Evolutionary conservation across 2,113 vertebrate genomes (phyloP), one percentile per base, ranked within the genome.

Genomic region (Cololabis saira): DNA sequence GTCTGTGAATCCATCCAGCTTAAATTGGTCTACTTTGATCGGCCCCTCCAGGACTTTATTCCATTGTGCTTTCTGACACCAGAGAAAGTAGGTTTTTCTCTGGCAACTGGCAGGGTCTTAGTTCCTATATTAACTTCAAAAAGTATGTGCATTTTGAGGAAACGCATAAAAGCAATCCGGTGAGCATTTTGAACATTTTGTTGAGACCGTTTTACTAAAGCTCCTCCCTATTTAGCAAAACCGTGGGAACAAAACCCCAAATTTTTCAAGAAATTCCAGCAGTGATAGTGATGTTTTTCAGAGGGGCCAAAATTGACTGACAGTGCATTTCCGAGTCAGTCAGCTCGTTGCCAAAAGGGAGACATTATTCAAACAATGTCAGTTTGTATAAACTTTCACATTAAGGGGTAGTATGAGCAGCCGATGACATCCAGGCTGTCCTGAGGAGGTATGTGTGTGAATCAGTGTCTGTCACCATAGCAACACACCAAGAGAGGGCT

Each of bases 381-480:
- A 54, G 56, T 60, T 59, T 80, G 66, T 22, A 30, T 63, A 66
- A 76, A 81, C 69, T 72, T 72, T 80, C 14, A 55, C 60, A 69
- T 70, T 68, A 37, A 81, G 65, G 44, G 69, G 42, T 12, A 50
- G 40, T 58, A 59, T 60, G 21, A 79, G 68, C 13, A 53, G 43
- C 54, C 61, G 44, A 67, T 60, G 55, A 71, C n/a, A 64, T 63
- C 41, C 58, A 62, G 59, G 27, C 37, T 62, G 50, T 60, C 69
- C 59, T 72, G 43, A 52, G 21, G 60, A 70, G 48, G 47, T 63
- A 41, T 61, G 56, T 43, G 61, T 52, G 62, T 51, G 86, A 84
- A 80, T 88, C 78, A 80, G 54, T 72, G 84, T 88, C 90, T 86
- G 81, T 90, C 81, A 69, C 91, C 84, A 91, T 91, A 62, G 86